Conservation (phyloP, 2,113 vertebrate species). For the Carlito syrichta region DNA sequence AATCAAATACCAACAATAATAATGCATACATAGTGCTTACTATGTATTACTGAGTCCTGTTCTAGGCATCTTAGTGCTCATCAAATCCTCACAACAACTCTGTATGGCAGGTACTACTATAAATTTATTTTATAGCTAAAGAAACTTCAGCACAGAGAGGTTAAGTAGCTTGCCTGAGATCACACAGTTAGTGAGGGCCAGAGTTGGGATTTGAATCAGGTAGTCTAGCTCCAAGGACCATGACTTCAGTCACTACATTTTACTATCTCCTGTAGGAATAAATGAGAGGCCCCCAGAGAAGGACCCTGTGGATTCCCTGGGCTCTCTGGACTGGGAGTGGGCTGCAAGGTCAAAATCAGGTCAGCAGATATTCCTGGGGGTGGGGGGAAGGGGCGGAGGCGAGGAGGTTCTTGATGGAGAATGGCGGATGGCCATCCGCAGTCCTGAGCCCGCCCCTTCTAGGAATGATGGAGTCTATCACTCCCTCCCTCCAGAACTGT, state of each 20-base stretch:
- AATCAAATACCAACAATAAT: constrained; percentile 10
- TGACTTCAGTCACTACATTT: background rate
- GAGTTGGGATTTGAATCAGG: background rate
- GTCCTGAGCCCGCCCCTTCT: background rate
- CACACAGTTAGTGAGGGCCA: background rate
- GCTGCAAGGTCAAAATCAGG: background rate
- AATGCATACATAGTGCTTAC: background rate
- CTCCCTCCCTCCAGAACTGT: background rate
- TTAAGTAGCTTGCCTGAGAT: background rate
- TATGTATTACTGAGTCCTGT: background rate
- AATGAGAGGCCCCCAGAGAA: background rate
- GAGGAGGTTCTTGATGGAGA: too few relatives aligned
- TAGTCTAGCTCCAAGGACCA: background rate
- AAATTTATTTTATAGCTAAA: background rate
- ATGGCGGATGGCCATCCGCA: too few relatives aligned
- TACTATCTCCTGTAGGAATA: background rate
- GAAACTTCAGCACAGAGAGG: constrained; percentile 35
- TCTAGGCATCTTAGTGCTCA: background rate
- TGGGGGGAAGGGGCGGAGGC: too few relatives aligned
- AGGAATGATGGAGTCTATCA: background rate
- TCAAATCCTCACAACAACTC: background rate
- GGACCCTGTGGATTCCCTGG: background rate
- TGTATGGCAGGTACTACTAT: background rate
- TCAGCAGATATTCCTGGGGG: background rate
- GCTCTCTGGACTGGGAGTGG: background rate